Evolutionary conservation across 2,888 invertebrate species (phyloP).

Genomic region (Metallyticus violacea): DNA sequence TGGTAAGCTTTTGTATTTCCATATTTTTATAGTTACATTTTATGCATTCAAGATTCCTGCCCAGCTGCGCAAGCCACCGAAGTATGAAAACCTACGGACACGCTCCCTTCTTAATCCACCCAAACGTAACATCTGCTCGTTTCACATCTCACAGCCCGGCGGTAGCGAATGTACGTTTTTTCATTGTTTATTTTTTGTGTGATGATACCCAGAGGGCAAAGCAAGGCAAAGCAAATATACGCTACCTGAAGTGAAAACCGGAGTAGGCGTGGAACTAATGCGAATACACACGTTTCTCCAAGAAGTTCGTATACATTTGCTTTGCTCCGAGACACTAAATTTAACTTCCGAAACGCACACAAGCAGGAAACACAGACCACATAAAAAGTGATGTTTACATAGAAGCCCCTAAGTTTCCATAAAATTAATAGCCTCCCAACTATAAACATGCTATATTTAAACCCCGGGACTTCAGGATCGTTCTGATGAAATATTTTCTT

Average conservation of each 20-base stretch:
- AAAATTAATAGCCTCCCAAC: neutral
- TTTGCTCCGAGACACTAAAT: neutral
- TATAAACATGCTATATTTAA: neutral
- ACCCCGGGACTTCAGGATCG: neutral
- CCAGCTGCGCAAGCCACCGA: neutral
- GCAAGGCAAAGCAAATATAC: neutral
- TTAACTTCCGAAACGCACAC: neutral
- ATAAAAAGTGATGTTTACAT: neutral
- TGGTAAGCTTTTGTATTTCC: neutral
- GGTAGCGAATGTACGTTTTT: neutral
- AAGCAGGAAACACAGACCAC: neutral
- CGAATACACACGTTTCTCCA: neutral
- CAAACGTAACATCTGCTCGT: neutral
- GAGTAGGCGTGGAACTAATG: neutral
- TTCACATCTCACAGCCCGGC: neutral
- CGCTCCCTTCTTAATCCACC: neutral
- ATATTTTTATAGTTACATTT: neutral
- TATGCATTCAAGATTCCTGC: neutral
- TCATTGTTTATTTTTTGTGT: neutral
- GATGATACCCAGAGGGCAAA: neutral
- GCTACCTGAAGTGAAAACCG: neutral
- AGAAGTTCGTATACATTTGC: neutral
- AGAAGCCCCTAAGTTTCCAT: neutral
- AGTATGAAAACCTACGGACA: neutral
- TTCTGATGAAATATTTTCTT: neutral